Evolutionary conservation across 2,797 vertebrate genomes (phyloP).

Genomic region (Carcharodon carcharias): DNA sequence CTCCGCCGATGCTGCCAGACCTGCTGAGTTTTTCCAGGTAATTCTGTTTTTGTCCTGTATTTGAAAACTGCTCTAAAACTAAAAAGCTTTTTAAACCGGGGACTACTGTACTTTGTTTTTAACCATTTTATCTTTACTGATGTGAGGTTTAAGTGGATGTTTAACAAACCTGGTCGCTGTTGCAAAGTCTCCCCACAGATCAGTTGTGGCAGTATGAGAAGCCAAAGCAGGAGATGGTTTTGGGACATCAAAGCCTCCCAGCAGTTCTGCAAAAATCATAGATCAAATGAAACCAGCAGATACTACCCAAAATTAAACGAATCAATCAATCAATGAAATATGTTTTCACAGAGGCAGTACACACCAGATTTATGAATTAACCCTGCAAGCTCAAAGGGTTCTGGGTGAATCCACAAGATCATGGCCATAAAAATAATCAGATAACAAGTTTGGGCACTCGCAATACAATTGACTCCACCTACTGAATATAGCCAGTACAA

Average conservation of each 20-base stretch:
- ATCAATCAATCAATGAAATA: neutral
- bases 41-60: no score
- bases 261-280: constrained; percentile 32
- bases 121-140: neutral
- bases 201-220: constrained; percentile 48
- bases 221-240: constrained; percentile 44
- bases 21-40: no score
- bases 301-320: neutral
- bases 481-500: neutral
- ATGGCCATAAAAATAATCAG: neutral
- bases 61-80: neutral
- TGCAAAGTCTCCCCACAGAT: constrained; percentile 90
- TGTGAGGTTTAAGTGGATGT: neutral
- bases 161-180: constrained; percentile 75
- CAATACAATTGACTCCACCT: neutral
- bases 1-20: no score
- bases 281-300: neutral
- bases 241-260: constrained; percentile 26
- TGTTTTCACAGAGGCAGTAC: neutral
- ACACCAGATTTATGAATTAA: neutral
- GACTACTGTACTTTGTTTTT: neutral
- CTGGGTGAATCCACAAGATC: neutral
- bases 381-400: neutral
- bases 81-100: neutral
- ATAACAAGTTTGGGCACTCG: neutral